A percentile compares a stretch with the other conserved stretches of the same genome.
phyloP scores from a whole-genome alignment of 2,888 invertebrate species.

The Protophormia terraenovae region DNA sequence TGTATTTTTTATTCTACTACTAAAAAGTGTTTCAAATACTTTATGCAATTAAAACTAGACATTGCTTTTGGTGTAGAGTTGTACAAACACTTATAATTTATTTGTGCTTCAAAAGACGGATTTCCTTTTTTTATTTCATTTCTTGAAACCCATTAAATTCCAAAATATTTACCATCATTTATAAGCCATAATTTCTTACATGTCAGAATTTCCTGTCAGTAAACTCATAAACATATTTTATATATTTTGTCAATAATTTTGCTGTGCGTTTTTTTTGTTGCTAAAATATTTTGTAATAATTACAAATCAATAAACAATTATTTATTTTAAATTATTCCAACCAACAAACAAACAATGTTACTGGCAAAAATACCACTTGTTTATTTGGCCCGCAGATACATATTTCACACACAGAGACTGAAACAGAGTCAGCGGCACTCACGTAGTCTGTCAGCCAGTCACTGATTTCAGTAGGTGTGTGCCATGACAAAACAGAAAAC shows the following conservation, averaged over 20 bases:
- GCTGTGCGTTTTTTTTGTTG: background rate
- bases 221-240: slow-evolving; percentile 23
- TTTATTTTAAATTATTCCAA: slow-evolving; percentile 56
- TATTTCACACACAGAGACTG: slow-evolving; percentile 26
- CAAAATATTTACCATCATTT: background rate
- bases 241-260: background rate
- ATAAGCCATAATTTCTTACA: background rate
- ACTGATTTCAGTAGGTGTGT: slow-evolving; percentile 56
- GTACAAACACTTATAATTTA: no score
- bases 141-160: background rate
- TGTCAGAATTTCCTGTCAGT: slow-evolving; percentile 34
- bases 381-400: slow-evolving; percentile 35
- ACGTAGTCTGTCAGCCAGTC: background rate
- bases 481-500: slow-evolving; percentile 51
- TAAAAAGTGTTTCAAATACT: no score
- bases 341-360: slow-evolving; percentile 33
- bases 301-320: slow-evolving; percentile 54
- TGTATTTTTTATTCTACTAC: no score
- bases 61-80: no score
- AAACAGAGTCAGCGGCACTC: no score
- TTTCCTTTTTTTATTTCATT: background rate
- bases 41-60: no score
- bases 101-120: background rate
- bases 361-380: slow-evolving; percentile 36
- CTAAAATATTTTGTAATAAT: slow-evolving; percentile 45